These are phyloP conservation scores for Saturnia pavonia DNA, from an alignment of 2,888 invertebrate species.

Conservation along the genomic window DNA sequence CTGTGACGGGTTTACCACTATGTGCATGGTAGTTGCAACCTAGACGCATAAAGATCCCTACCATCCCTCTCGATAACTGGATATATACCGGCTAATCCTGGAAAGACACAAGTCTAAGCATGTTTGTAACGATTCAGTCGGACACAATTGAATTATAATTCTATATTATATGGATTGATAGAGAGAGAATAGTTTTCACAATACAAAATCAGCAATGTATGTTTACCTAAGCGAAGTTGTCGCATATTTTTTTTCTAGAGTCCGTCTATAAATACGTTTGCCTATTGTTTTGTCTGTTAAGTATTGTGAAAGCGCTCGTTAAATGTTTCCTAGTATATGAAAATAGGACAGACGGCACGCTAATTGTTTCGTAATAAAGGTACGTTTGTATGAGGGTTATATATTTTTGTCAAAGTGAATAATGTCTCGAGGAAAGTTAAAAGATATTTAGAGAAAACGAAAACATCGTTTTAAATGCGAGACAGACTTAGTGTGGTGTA, in stretches of 20 bases:
- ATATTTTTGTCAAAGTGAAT: conserved; percentile 20
- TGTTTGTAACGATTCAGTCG: no score
- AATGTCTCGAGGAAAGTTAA: conserved; percentile 11
- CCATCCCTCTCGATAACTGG: no score
- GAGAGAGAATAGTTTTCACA: not conserved
- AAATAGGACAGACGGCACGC: conserved; percentile 54
- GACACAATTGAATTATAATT: no score
- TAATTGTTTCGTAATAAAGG: conserved; percentile 64
- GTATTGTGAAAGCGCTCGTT: conserved; percentile 65
- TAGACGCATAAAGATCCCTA: no score
- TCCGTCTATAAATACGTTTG: conserved; percentile 57
- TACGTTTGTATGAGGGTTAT: conserved; percentile 27
- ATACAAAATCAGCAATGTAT: conserved; percentile 37
- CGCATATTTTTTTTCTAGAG: conserved; percentile 45
- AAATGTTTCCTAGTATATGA: conserved; percentile 70
- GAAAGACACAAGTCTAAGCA: no score
- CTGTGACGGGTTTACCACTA: no score
- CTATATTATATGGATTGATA: no score
- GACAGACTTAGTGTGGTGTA: not conserved
- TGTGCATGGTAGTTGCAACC: no score
- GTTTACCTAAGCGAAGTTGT: conserved; percentile 26
- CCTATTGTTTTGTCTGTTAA: conserved; percentile 73
- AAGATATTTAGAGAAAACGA: conserved; percentile 12
- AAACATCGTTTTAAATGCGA: conserved; percentile 5
- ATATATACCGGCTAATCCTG: no score